These are phyloP conservation scores for Nineta flava DNA, from an alignment of 2,888 invertebrate genomes.

Conservation along the genomic window DNA sequence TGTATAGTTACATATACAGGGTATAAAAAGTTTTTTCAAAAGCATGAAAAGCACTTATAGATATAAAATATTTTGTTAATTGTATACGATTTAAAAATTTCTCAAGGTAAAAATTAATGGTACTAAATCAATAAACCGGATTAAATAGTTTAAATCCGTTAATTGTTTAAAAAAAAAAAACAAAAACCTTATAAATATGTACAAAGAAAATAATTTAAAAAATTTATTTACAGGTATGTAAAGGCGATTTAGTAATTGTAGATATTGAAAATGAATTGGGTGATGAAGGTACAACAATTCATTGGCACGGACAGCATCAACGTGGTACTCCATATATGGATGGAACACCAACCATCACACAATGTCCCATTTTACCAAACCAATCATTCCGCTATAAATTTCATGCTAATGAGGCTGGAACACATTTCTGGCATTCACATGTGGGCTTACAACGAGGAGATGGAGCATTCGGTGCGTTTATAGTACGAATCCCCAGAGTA, in stretches of 20 bases:
- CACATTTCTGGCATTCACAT: slow-evolving; percentile 77
- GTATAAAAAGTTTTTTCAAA: too few relatives aligned
- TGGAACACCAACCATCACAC: slow-evolving; percentile 72
- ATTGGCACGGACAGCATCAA: slow-evolving; percentile 87
- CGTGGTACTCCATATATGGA: slow-evolving; percentile 70
- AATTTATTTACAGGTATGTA: slow-evolving; percentile 52
- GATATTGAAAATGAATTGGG: slow-evolving; percentile 66
- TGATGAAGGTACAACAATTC: slow-evolving; percentile 70
- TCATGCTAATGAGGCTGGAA: slow-evolving; percentile 54
- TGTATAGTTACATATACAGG: too few relatives aligned
- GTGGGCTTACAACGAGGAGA: slow-evolving; percentile 75
- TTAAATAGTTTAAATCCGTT: too few relatives aligned
- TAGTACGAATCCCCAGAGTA: slow-evolving; percentile 50
- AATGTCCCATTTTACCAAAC: slow-evolving; percentile 67
- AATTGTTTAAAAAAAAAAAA: too few relatives aligned
- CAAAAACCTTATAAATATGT: too few relatives aligned
- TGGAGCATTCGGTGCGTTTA: slow-evolving; percentile 64
- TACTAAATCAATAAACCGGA: too few relatives aligned
- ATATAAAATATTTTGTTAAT: too few relatives aligned
- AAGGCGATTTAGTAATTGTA: slow-evolving; percentile 68
- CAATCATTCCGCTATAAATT: slow-evolving; percentile 62
- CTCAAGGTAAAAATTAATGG: too few relatives aligned
- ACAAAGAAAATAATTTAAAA: too few relatives aligned
- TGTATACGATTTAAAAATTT: too few relatives aligned
- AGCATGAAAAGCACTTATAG: too few relatives aligned